Conservation (phyloP, 1,140 invertebrate species). For the Apis laboriosa region DNA sequence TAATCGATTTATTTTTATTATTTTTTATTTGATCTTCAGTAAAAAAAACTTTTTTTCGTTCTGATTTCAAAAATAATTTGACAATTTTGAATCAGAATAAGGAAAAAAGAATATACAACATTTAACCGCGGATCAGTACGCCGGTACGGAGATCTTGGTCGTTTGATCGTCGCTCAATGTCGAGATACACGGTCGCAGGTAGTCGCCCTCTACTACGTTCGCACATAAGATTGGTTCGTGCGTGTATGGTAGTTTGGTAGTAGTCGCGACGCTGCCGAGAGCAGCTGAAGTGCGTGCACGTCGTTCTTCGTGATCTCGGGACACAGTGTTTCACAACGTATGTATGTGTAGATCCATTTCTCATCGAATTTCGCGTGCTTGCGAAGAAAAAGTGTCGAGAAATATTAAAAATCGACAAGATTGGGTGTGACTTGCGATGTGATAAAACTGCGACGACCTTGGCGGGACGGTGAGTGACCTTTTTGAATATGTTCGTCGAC, state of each 20-base stretch:
- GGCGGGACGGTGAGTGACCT: constrained; percentile 64
- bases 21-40: not conserved
- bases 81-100: not conserved
- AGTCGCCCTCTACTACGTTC: constrained; percentile 47
- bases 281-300: constrained; percentile 52
- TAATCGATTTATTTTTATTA: not conserved
- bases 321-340: not conserved
- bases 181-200: constrained; percentile 49
- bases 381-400: not conserved
- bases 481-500: constrained; percentile 16
- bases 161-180: constrained; percentile 42
- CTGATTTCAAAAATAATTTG: too few relatives aligned
- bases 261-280: constrained; percentile 62
- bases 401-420: constrained; percentile 8
- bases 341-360: constrained; percentile 3
- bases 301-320: constrained; percentile 14
- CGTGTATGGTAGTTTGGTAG: constrained; percentile 28
- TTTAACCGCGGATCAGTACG: constrained; percentile 7
- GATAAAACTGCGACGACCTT: constrained; percentile 55
- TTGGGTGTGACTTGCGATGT: constrained; percentile 48
- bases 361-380: not conserved
- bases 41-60: not conserved
- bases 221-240: constrained; percentile 29
- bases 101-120: not conserved
- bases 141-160: constrained; percentile 8